Conservation (phyloP, 2,888 invertebrate species). For the Harpagoxenus sublaevis region DNA sequence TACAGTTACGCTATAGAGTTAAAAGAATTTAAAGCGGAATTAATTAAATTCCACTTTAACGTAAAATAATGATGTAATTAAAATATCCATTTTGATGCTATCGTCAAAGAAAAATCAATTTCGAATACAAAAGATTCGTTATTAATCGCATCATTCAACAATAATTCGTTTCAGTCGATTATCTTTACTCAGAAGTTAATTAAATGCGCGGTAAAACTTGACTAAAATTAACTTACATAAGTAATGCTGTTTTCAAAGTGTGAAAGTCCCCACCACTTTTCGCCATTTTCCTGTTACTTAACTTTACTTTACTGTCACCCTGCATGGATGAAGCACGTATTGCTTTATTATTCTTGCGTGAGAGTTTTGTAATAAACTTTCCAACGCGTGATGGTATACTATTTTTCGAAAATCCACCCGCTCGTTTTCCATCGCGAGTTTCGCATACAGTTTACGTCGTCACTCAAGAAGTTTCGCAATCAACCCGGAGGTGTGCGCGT, state of each 20-base stretch:
- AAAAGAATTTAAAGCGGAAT: neutral
- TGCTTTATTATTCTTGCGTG: slow-evolving; percentile 9
- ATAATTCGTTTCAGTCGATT: neutral
- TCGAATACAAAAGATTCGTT: neutral
- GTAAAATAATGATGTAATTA: slow-evolving; percentile 21
- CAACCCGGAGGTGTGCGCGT: slow-evolving; percentile 5
- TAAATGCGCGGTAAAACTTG: neutral
- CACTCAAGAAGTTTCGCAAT: slow-evolving; percentile 42
- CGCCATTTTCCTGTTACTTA: neutral
- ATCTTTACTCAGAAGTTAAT: neutral
- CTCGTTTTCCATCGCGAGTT: slow-evolving; percentile 24
- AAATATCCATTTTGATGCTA: neutral
- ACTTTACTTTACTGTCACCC: slow-evolving; percentile 14
- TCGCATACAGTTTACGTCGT: slow-evolving; percentile 10
- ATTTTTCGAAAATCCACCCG: slow-evolving; percentile 13
- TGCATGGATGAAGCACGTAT: neutral
- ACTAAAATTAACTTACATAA: neutral
- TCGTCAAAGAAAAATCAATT: slow-evolving; percentile 1
- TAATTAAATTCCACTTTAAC: neutral
- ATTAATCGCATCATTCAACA: neutral
- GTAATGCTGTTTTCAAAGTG: neutral
- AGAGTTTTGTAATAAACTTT: slow-evolving; percentile 20
- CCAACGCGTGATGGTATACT: slow-evolving; percentile 21
- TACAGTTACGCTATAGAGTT: neutral
- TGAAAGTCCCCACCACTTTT: neutral